Base-by-base conservation (phyloP, 2,797 vertebrate species). In the Stomatorhinus walkeri region DNA sequence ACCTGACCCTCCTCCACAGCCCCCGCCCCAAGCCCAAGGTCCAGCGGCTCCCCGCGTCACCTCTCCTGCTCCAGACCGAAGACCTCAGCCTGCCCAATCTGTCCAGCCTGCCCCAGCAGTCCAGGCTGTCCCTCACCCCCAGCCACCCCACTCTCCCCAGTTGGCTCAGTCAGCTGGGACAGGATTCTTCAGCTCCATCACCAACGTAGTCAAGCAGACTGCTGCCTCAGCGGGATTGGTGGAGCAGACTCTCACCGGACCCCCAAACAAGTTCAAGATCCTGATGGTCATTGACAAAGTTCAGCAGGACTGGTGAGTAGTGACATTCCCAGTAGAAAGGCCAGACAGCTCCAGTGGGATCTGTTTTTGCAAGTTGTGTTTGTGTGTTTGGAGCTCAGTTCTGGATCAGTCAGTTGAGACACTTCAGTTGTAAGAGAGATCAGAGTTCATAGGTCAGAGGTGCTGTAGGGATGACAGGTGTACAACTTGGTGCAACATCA, bases 181-280 rank as follows among this genome's bases (percentile, higher is more conserved):
- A 4, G 97, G 98, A 88, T 98, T 99, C 95, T 99, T 99, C 92
- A 98, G 97, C 94, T 99, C 98, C 92, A 97, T 99, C 93, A 98
- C 97, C 92, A 98, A 97, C 85, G 98, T 95, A 36, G 98, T 99
- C 84, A 99, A 99, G 95, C 98, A 99, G 95, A 99, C 98, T 8
- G 98, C 98, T 46, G 98, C 98, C 92, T 98, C 98, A 7, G 96
- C 96, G 1, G 98, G 98, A 87, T 95, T 98, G 68, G 97, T 97
- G 94, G 98, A 98, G 93, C 97, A 93, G 91, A 95, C 95, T 90
- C 91, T 96, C 93, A 93, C 96, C 89, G 95, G 96, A 5, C 96
- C 95, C 4, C 92, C 96, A 88, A 96, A 96, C 93, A 98, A 96
- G 96, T 97, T 96, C 94, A 99, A 98, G 95, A 94, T 97, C 92